Conservation (phyloP, 2,113 vertebrate species). For the Maylandia zebra region DNA sequence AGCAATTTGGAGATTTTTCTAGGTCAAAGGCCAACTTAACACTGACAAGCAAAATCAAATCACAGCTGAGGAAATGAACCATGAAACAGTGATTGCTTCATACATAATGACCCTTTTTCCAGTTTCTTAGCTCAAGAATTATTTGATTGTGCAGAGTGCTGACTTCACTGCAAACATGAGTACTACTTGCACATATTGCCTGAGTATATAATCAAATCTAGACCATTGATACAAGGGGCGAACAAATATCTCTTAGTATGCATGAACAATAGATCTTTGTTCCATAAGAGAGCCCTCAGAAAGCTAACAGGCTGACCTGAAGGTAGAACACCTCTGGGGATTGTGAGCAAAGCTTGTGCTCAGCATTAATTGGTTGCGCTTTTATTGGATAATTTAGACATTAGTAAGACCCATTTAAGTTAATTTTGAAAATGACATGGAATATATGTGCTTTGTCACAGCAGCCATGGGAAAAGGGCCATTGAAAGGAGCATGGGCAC, state of each 20-base stretch:
- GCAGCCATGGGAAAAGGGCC: constrained; percentile 48
- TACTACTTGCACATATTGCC: constrained; percentile 68
- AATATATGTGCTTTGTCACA: constrained; percentile 56
- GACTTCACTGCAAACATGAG: constrained; percentile 75
- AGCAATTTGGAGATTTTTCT: constrained; percentile 22
- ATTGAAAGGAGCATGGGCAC: neutral
- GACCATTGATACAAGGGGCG: constrained; percentile 67
- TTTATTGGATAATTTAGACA: constrained; percentile 73
- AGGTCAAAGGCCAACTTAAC: constrained; percentile 61
- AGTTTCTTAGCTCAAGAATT: constrained; percentile 60
- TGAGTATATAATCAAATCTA: constrained; percentile 76
- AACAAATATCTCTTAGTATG: constrained; percentile 72
- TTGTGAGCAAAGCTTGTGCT: constrained; percentile 56
- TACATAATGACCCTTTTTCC: constrained; percentile 66
- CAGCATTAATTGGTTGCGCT: constrained; percentile 52
- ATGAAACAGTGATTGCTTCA: constrained; percentile 67
- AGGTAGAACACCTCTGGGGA: constrained; percentile 61
- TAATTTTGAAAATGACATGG: constrained; percentile 67
- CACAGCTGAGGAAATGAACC: constrained; percentile 71
- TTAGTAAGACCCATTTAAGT: constrained; percentile 61
- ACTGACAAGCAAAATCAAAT: constrained; percentile 75
- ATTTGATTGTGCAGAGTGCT: constrained; percentile 72
- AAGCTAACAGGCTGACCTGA: constrained; percentile 53
- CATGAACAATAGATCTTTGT: constrained; percentile 66
- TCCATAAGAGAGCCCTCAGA: constrained; percentile 49